Conservation (phyloP, 2,888 invertebrate species). For the Trissoscelio sp. region DNA sequence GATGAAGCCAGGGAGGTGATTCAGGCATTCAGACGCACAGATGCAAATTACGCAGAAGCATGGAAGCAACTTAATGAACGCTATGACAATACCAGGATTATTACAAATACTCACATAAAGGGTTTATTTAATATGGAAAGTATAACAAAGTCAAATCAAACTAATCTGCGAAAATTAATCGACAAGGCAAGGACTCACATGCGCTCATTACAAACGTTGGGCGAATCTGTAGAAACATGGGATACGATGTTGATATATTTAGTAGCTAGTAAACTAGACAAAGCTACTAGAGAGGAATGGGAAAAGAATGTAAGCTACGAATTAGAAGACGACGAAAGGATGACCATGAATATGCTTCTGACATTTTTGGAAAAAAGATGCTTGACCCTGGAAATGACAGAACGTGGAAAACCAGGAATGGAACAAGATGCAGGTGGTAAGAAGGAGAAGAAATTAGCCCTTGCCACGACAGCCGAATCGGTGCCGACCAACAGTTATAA, state of each 20-base stretch:
- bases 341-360: no score
- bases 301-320: neutral
- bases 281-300: neutral
- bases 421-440: neutral
- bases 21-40: slow-evolving; percentile 7
- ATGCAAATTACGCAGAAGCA: slow-evolving; percentile 25
- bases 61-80: slow-evolving; percentile 19
- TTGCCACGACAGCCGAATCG: neutral
- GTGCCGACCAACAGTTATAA: neutral
- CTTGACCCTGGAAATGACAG: neutral
- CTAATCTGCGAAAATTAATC: neutral
- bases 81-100: slow-evolving; percentile 3
- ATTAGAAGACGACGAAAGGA: neutral
- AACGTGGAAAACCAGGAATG: neutral
- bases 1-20: slow-evolving; percentile 1
- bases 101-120: slow-evolving; percentile 25
- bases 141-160: neutral
- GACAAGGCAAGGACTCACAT: neutral
- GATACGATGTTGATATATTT: neutral
- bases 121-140: slow-evolving; percentile 9
- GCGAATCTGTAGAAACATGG: neutral
- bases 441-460: neutral
- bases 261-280: neutral
- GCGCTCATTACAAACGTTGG: neutral
- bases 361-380: neutral